Percentiles rank a stretch among this genome's conserved stretches.
Conservation (phyloP, 1,140 invertebrate genomes). For the Nasonia longicornis region DNA sequence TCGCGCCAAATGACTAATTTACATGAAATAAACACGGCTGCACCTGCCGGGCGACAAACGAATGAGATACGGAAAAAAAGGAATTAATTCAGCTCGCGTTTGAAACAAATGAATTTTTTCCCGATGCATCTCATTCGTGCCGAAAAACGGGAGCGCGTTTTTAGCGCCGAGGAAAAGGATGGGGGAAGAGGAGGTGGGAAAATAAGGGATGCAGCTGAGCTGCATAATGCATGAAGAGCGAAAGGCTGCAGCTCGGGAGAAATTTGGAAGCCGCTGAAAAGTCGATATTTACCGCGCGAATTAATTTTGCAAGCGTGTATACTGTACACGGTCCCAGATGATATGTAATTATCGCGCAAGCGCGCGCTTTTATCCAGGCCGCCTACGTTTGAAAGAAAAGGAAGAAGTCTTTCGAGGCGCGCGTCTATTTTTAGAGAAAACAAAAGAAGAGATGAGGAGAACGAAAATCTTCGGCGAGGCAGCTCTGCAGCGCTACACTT, state of each 20-base stretch:
- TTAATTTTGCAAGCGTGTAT: conserved; percentile 11
- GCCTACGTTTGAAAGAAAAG: too few species aligned
- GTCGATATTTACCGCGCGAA: conserved; percentile 21
- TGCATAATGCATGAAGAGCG: conserved; percentile 40
- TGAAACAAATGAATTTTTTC: conserved; percentile 38
- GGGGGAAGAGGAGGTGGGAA: background rate
- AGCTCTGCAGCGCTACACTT: too few species aligned
- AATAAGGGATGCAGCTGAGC: conserved; percentile 30
- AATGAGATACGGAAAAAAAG: background rate
- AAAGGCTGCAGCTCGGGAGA: background rate
- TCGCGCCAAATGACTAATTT: too few species aligned
- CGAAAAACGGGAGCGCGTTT: conserved; percentile 11
- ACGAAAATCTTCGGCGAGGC: too few species aligned
- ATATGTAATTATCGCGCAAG: background rate
- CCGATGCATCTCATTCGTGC: conserved; percentile 22
- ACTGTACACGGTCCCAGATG: background rate
- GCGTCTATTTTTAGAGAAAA: background rate
- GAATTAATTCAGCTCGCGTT: conserved; percentile 22
- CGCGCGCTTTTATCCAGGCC: too few species aligned
- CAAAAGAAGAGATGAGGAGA: background rate
- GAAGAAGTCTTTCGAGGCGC: too few species aligned
- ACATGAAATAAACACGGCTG: background rate
- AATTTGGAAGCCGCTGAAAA: conserved; percentile 6
- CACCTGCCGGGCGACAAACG: background rate
- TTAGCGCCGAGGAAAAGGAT: background rate